These are phyloP conservation scores for Tragelaphus imberbis DNA, from an alignment of 2,113 vertebrate species.

Conservation along the genomic window DNA sequence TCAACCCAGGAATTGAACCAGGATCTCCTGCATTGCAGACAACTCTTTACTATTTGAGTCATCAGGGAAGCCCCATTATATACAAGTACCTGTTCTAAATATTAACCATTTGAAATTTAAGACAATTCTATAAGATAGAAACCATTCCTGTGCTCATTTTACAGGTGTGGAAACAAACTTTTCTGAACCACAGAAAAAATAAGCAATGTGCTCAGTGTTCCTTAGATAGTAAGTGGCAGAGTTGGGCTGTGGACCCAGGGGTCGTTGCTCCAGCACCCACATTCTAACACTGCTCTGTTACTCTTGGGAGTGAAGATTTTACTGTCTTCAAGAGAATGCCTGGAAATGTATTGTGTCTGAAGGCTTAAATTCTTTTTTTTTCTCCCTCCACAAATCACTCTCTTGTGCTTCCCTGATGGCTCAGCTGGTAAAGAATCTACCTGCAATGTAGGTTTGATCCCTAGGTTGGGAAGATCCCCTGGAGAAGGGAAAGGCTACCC, in stretches of 20 bases:
- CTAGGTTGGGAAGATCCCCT: not conserved
- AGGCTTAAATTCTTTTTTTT: not conserved
- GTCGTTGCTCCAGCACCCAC: fast-evolving
- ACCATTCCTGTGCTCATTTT: not conserved
- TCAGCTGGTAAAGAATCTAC: not conserved
- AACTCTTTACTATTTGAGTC: not conserved
- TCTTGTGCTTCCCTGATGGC: not conserved
- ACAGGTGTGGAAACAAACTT: not conserved
- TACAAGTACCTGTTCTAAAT: not conserved
- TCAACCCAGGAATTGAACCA: not conserved
- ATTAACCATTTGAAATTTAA: not conserved
- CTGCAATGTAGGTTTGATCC: not conserved
- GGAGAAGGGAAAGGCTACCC: not conserved
- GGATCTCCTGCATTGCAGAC: not conserved
- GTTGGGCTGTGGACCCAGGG: not conserved
- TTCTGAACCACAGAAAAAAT: not conserved
- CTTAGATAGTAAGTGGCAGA: not conserved
- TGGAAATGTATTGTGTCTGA: not conserved
- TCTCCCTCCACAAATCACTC: not conserved
- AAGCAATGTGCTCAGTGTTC: not conserved
- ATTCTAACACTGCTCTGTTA: no score
- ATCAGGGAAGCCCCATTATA: not conserved
- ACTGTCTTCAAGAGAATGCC: not conserved
- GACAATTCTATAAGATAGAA: not conserved
- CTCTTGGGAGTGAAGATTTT: not conserved